Conservation (phyloP, 2,888 invertebrate species). For the Shargacucullia verbasci region DNA sequence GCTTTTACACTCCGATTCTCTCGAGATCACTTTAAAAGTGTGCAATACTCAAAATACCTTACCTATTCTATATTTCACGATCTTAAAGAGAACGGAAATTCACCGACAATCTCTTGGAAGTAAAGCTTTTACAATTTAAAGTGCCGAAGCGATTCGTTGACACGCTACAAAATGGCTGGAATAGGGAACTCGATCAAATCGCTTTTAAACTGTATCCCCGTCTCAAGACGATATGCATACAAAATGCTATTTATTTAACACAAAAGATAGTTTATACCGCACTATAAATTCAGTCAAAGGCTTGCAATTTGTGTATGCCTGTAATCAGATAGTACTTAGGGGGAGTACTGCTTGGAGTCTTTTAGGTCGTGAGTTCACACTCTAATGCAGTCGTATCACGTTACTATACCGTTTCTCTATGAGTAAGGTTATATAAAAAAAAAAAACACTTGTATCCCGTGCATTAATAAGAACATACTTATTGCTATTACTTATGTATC, state of each 20-base stretch:
- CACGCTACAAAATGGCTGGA: constrained; percentile 41
- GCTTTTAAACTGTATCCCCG: constrained; percentile 41
- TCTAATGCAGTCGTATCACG: no score
- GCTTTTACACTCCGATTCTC: not conserved
- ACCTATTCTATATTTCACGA: constrained; percentile 35
- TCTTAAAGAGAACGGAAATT: constrained; percentile 35
- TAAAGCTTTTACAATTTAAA: constrained; percentile 51
- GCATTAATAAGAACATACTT: no score
- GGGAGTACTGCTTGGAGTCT: no score
- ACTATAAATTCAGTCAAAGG: constrained; percentile 1
- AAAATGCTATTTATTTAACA: constrained; percentile 30
- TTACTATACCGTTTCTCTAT: no score
- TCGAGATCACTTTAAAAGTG: not conserved
- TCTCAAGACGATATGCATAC: constrained; percentile 37
- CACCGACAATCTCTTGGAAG: constrained; percentile 40
- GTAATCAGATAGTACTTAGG: no score
- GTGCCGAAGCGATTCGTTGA: constrained; percentile 45
- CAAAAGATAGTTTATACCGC: constrained; percentile 16
- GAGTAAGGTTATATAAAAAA: no score
- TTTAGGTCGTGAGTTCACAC: no score
- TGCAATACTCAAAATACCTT: constrained; percentile 3
- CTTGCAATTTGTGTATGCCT: not conserved
- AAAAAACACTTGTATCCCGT: no score
- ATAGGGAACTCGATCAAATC: constrained; percentile 46
- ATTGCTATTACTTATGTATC: no score